Evolutionary conservation across 2,113 vertebrate species (phyloP), one percentile per base, ranked within the genome.

Genomic region (Lepisosteus osseus): DNA sequence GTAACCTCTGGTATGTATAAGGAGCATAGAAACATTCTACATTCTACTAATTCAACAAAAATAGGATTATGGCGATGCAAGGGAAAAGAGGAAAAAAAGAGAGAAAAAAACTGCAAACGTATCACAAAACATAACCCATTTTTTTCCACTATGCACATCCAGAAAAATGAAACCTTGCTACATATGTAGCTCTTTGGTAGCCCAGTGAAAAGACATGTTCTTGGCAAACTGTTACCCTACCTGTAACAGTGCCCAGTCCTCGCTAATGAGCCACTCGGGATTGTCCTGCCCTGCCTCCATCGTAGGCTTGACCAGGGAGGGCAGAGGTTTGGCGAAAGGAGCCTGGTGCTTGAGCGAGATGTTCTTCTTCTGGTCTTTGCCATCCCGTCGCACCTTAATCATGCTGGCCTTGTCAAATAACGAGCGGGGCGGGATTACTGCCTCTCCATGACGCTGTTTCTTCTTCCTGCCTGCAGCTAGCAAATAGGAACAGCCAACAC

Each of bases 161-260:
- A 13, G 3, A 14, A 12, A n/a, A 59, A 59, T 13, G 4, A 14
- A 2, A 59, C 56, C 11, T 29, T 29, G n/a, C 7, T 59, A 2
- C 56, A 11, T 1, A 59, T 14, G 7, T 11, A 59, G 56, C 13
- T 14, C n/a, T 59, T 29, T 59, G 56, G 44, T 14, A 44, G 45
- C 29, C 29, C 29, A 13, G 44, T 54, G 13, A 68, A 15, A 55
- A 29, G 5, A 7, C 44, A 14, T 4, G 11, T 65, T 44, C 3
- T 47, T 14, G 47, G 12, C 9, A 42, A 59, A 29, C 0, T 3
- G 3, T 8, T 15, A 42, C 12, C 78, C 78, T 80, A 96, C 95
- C 95, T 97, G 95, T 68, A 97, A 88, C 77, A 97, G 88, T 61
- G 95, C 95, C 95, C 95, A 97, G 87, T 97, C 95, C 82, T 97